These are phyloP conservation scores for Ammodytes marinus DNA, from an alignment of 2,113 vertebrate genomes.

Conservation along the genomic window DNA sequence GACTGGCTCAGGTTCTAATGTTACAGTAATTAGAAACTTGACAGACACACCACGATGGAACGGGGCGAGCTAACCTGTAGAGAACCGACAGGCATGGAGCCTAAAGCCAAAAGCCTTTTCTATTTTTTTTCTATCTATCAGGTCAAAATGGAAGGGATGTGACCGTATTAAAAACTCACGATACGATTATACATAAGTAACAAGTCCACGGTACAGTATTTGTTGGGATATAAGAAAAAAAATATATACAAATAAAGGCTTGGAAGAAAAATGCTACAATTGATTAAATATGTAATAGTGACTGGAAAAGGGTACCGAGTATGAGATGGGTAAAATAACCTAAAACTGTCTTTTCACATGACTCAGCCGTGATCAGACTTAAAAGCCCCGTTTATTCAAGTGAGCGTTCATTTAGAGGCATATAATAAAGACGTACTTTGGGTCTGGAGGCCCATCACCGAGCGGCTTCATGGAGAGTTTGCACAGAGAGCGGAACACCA, in stretches of 20 bases:
- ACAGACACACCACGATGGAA: slow-evolving; percentile 34
- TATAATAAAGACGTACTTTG: slow-evolving; percentile 87
- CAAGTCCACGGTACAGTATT: no score
- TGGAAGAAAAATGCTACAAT: no score
- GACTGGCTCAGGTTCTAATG: slow-evolving; percentile 36
- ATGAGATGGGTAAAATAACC: no score
- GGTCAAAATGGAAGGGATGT: neutral
- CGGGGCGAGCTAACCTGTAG: slow-evolving; percentile 35
- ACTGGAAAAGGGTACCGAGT: no score
- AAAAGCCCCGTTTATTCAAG: neutral
- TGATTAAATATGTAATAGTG: no score
- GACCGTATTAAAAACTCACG: no score
- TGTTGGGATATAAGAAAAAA: no score
- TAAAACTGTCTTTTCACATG: no score
- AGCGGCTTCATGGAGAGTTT: slow-evolving; percentile 99
- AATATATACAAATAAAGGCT: no score
- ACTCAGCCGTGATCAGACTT: neutral
- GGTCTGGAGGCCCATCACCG: slow-evolving; percentile 98
- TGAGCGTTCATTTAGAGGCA: neutral
- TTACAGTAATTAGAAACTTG: slow-evolving; percentile 73
- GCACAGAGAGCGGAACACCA: slow-evolving; percentile 96
- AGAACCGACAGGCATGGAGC: neutral
- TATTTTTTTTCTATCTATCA: neutral
- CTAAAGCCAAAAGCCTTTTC: neutral
- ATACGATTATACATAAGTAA: no score